These are phyloP conservation scores for Oscheius sp. DNA, from an alignment of 2,888 invertebrate species.

Conservation along the genomic window DNA sequence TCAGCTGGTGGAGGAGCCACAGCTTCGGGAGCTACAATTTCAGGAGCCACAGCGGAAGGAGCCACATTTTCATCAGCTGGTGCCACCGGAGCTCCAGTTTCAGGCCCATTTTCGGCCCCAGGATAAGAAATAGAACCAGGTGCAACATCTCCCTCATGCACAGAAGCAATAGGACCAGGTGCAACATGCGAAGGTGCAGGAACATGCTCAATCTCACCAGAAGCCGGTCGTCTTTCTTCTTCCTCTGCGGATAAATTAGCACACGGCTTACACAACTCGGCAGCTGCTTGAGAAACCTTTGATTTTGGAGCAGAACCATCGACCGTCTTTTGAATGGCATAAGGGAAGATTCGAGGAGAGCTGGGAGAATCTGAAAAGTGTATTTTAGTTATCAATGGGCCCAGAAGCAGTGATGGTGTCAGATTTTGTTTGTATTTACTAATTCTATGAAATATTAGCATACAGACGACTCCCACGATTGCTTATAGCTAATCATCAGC, in stretches of 20 bases:
- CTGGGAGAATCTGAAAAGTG: neutral
- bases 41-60: neutral
- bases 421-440: no score
- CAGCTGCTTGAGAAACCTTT: neutral
- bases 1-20: neutral
- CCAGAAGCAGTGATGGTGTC: no score
- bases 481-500: no score
- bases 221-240: neutral
- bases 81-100: no score
- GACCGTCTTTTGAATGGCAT: neutral
- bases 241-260: neutral
- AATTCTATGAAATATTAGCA: no score
- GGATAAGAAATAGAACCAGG: neutral
- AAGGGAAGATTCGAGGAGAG: conserved; percentile 4
- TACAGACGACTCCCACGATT: no score
- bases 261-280: conserved; percentile 8
- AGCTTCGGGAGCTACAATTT: neutral
- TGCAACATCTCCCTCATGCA: no score
- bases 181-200: neutral
- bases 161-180: neutral
- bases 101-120: no score
- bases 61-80: no score
- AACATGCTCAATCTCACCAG: neutral
- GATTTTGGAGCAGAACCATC: conserved; percentile 24
- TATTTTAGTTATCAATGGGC: neutral